A percentile compares a stretch with the other conserved stretches of the same genome.
Conservation (phyloP, 2,113 vertebrate genomes). For the Oplegnathus fasciatus region DNA sequence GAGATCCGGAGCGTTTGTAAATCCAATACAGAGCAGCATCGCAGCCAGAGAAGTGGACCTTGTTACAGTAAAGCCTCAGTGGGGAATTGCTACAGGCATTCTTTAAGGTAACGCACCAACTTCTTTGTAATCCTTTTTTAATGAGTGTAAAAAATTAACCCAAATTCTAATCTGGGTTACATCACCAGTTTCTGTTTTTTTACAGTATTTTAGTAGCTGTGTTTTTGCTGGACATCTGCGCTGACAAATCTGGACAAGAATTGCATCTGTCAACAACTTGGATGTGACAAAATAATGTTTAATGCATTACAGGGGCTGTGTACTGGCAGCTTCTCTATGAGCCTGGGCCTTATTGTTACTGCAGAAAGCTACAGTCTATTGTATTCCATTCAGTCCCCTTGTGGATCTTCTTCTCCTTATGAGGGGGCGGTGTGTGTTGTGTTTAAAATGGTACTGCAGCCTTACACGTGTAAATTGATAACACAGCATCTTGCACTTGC, state of each 20-base stretch:
- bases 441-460: slow-evolving; percentile 67
- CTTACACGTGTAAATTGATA: slow-evolving; percentile 67
- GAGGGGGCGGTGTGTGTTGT: slow-evolving; percentile 68
- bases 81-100: slow-evolving; percentile 63
- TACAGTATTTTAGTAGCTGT: not conserved
- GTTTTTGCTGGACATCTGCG: slow-evolving; percentile 51
- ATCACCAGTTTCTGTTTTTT: not conserved
- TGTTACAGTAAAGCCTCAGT: slow-evolving; percentile 79
- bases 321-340: slow-evolving; percentile 51
- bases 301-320: slow-evolving; percentile 66
- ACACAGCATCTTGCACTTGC: slow-evolving; percentile 36
- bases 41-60: slow-evolving; percentile 80
- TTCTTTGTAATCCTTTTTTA: slow-evolving; percentile 60
- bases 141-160: slow-evolving; percentile 5
- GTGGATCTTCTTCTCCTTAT: slow-evolving; percentile 56
- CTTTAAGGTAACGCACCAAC: slow-evolving; percentile 75
- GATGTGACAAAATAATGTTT: slow-evolving; percentile 66
- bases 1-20: slow-evolving; percentile 70
- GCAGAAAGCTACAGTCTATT: slow-evolving; percentile 69
- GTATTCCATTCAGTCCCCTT: slow-evolving; percentile 65
- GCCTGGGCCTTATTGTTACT: slow-evolving; percentile 74
- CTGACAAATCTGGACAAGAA: slow-evolving; percentile 52
- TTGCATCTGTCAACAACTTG: slow-evolving; percentile 72
- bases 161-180: slow-evolving; percentile 28
- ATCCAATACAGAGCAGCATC: slow-evolving; percentile 75